Conservation (phyloP, 2,797 vertebrate species). For the Caiman crocodilus region DNA sequence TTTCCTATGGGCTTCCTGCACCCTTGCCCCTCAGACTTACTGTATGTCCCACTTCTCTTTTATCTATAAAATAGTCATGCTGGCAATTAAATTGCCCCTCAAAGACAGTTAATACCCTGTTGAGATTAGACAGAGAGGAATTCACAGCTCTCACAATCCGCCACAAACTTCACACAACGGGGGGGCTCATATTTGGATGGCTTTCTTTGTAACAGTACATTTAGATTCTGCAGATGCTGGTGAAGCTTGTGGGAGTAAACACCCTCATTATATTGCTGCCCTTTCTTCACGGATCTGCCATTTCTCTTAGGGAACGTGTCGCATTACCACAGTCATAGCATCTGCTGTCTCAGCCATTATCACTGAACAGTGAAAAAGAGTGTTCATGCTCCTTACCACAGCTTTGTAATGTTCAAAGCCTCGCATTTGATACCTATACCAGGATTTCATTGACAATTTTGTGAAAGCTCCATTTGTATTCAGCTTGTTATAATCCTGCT, state of each 20-base stretch:
- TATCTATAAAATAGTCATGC: not conserved
- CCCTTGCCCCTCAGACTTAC: not conserved
- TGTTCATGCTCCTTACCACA: not conserved
- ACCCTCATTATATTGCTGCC: not conserved
- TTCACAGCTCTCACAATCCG: not conserved
- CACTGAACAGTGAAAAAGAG: not conserved
- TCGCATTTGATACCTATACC: not conserved
- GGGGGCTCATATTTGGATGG: fast-evolving
- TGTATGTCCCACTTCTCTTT: not conserved
- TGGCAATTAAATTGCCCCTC: not conserved
- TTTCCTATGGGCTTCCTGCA: not conserved
- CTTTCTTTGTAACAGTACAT: not conserved
- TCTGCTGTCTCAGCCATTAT: not conserved
- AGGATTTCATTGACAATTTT: not conserved
- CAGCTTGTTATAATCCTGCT: not conserved
- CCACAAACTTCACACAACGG: not conserved
- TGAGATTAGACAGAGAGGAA: not conserved
- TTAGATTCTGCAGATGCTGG: not conserved
- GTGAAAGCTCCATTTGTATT: not conserved
- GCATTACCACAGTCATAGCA: not conserved
- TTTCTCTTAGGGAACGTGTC: not conserved
- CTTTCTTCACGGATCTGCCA: not conserved
- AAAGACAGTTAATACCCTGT: fast-evolving
- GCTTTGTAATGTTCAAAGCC: not conserved
- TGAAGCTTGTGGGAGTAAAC: not conserved